phyloP scores from a whole-genome alignment of 2,797 vertebrate genomes.

The Spinus olivaceus region DNA sequence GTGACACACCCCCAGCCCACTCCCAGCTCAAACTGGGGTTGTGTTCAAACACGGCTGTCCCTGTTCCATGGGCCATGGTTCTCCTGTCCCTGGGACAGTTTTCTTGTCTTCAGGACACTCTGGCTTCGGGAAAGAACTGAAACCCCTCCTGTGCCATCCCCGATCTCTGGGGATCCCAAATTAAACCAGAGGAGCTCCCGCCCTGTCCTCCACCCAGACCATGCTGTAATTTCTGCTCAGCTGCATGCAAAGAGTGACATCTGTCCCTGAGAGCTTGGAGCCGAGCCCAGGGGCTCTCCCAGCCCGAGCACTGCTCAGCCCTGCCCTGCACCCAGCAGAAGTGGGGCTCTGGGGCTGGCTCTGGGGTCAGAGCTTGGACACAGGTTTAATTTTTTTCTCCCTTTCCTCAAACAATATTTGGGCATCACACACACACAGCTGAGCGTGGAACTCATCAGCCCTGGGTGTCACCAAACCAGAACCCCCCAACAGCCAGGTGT shows the following conservation, averaged over 20 bases:
- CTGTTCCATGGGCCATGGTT: accelerated
- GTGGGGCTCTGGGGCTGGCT: background rate
- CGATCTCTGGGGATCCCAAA: background rate
- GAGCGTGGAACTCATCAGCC: background rate
- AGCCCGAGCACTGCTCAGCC: background rate
- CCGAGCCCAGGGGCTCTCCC: background rate
- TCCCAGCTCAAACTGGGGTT: background rate
- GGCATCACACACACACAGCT: background rate
- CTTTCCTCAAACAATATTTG: no score
- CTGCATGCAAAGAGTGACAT: background rate
- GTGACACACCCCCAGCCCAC: no score
- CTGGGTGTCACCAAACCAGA: background rate
- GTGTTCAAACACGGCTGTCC: background rate
- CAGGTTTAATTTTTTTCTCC: no score
- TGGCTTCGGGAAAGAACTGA: background rate
- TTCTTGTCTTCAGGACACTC: background rate
- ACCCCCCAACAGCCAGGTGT: background rate
- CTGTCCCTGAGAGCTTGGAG: background rate
- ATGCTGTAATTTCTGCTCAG: background rate
- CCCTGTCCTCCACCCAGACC: background rate
- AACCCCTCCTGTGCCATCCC: background rate
- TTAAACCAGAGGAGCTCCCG: background rate
- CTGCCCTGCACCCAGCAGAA: background rate
- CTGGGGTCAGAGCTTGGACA: background rate
- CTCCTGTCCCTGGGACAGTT: background rate